Percentiles rank a stretch among this genome's conserved stretches.
Conservation (phyloP, 2,888 invertebrate genomes). For the Axea sp. region DNA sequence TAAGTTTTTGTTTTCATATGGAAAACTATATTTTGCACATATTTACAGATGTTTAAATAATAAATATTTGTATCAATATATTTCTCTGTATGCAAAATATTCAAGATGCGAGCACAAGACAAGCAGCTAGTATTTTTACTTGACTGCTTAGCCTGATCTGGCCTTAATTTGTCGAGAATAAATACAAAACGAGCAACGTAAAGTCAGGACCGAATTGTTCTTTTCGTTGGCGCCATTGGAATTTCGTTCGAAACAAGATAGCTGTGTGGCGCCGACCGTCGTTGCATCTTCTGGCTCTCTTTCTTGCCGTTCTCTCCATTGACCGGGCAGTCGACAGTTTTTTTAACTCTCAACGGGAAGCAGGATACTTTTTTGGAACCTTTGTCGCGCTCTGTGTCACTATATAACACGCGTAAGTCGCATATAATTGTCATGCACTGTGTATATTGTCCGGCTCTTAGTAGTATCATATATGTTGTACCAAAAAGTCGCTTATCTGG, state of each 20-base stretch:
- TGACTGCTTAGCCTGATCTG: constrained; percentile 41
- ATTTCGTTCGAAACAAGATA: constrained; percentile 64
- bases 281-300: constrained; percentile 46
- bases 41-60: no score
- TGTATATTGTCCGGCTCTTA: constrained; percentile 67
- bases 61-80: background rate
- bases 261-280: constrained; percentile 67
- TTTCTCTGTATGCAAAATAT: constrained; percentile 28
- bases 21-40: no score
- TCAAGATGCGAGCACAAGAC: constrained; percentile 27
- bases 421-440: constrained; percentile 69
- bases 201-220: constrained; percentile 52
- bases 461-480: constrained; percentile 62
- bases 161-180: constrained; percentile 60
- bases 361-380: constrained; percentile 39
- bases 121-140: constrained; percentile 44
- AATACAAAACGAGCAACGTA: constrained; percentile 53
- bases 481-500: constrained; percentile 49
- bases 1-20: no score
- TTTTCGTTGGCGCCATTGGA: constrained; percentile 62
- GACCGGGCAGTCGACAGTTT: background rate
- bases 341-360: constrained; percentile 32
- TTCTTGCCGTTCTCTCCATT: constrained; percentile 7
- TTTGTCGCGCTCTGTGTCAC: constrained; percentile 63
- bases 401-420: constrained; percentile 70